Conservation (phyloP, 1,140 invertebrate species). For the Triops cancriformis region DNA sequence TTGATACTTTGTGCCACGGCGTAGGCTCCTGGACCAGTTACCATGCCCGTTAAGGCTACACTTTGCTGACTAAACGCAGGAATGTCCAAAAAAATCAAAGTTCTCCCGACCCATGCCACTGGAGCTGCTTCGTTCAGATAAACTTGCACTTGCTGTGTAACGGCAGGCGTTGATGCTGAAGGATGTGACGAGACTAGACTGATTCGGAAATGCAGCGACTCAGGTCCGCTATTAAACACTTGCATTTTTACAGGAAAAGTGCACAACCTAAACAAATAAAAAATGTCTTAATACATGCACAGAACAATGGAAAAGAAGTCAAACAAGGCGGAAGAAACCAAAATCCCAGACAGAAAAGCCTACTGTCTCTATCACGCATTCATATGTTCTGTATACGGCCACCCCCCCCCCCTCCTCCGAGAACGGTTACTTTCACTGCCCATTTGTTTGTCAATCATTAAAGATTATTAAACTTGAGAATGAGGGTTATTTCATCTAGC, state of each 20-base stretch:
- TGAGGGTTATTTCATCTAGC: too few relatives aligned
- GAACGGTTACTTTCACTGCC: too few relatives aligned
- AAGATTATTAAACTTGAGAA: too few relatives aligned
- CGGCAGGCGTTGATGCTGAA: not conserved
- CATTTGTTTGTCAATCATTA: too few relatives aligned
- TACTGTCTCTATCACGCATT: too few relatives aligned
- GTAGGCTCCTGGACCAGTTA: not conserved
- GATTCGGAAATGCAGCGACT: not conserved
- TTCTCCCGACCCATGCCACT: not conserved
- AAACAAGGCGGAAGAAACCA: too few relatives aligned
- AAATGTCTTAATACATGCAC: not conserved
- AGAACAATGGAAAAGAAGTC: too few relatives aligned
- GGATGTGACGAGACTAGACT: not conserved
- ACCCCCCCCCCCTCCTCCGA: too few relatives aligned
- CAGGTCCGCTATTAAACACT: not conserved
- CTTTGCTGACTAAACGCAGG: not conserved
- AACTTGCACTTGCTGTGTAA: not conserved
- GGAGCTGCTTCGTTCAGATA: constrained; percentile 3
- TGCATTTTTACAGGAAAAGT: not conserved
- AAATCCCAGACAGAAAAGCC: too few relatives aligned
- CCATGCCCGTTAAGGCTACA: not conserved
- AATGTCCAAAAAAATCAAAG: not conserved
- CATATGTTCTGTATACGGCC: too few relatives aligned
- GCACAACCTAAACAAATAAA: not conserved
- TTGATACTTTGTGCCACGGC: not conserved